These are phyloP conservation scores for Helobdella robusta DNA, from an alignment of 2,888 invertebrate species.

Conservation along the genomic window DNA sequence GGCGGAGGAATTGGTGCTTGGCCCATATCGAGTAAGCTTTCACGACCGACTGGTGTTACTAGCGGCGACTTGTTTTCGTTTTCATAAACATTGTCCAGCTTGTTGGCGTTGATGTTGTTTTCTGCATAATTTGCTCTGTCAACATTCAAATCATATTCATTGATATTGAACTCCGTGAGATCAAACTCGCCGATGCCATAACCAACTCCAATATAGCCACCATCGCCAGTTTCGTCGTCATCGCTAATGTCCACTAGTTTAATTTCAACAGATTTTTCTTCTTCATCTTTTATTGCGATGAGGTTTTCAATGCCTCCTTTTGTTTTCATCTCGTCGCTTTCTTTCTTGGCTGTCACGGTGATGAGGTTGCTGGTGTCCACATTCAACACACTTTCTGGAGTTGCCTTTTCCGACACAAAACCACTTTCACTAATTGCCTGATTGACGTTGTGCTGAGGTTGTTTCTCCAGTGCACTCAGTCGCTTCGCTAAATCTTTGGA, in stretches of 20 bases:
- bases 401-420: constrained; percentile 23
- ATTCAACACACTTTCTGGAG: constrained; percentile 18
- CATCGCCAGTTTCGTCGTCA: background rate
- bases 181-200: constrained; percentile 2
- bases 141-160: too few species aligned
- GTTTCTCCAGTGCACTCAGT: constrained; percentile 21
- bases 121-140: too few species aligned
- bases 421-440: constrained; percentile 16
- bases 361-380: constrained; percentile 17
- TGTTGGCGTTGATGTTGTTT: too few species aligned
- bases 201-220: too few species aligned
- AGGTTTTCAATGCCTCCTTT: constrained; percentile 21
- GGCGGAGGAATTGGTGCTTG: too few species aligned
- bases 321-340: background rate
- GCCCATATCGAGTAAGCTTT: too few species aligned
- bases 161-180: too few species aligned
- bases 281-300: constrained; percentile 21
- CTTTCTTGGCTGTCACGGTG: background rate
- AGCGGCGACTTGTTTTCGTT: too few species aligned
- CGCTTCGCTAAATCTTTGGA: constrained; percentile 21
- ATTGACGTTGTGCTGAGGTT: constrained; percentile 14
- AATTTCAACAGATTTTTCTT: constrained; percentile 17
- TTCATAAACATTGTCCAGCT: too few species aligned
- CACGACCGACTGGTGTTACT: too few species aligned
- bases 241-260: constrained; percentile 19